Conservation (phyloP, 1,140 invertebrate genomes). For the Megalopta genalis region DNA sequence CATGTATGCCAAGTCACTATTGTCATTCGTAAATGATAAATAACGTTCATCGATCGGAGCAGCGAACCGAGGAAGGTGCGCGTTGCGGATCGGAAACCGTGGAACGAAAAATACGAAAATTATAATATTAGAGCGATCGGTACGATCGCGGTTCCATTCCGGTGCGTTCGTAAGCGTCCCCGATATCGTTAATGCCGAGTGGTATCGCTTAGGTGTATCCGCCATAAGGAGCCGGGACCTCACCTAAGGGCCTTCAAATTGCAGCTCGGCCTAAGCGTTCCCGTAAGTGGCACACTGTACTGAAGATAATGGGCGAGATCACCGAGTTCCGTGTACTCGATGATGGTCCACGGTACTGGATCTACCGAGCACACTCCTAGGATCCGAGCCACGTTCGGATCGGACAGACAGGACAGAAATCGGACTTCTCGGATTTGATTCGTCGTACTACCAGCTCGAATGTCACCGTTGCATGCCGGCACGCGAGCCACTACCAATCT, state of each 20-base stretch:
- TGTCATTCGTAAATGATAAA: not conserved
- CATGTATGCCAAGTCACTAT: not conserved
- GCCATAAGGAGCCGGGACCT: slow-evolving; percentile 7
- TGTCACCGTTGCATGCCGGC: slow-evolving; percentile 62
- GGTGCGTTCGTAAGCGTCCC: slow-evolving; percentile 5
- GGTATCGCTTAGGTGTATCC: slow-evolving; percentile 15
- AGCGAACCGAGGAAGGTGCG: not conserved
- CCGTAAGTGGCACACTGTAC: slow-evolving; percentile 77
- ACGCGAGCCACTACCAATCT: slow-evolving; percentile 81
- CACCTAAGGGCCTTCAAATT: slow-evolving; percentile 78
- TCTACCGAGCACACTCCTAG: slow-evolving; percentile 85
- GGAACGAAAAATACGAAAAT: not conserved
- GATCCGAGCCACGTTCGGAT: slow-evolving; percentile 87
- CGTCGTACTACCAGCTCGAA: slow-evolving; percentile 66
- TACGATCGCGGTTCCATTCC: slow-evolving; percentile 11
- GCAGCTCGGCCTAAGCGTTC: slow-evolving; percentile 72
- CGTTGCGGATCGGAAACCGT: not conserved
- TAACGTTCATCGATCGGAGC: not conserved
- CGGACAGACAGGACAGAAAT: slow-evolving; percentile 86
- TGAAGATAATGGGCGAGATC: slow-evolving; percentile 89
- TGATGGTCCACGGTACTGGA: slow-evolving; percentile 86
- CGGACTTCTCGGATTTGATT: slow-evolving; percentile 84
- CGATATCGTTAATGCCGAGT: too few species aligned
- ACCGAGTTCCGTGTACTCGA: slow-evolving; percentile 90
- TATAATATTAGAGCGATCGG: slow-evolving; percentile 22